phyloP scores from a whole-genome alignment of 2,888 invertebrate genomes.

The Tinea trinotella region DNA sequence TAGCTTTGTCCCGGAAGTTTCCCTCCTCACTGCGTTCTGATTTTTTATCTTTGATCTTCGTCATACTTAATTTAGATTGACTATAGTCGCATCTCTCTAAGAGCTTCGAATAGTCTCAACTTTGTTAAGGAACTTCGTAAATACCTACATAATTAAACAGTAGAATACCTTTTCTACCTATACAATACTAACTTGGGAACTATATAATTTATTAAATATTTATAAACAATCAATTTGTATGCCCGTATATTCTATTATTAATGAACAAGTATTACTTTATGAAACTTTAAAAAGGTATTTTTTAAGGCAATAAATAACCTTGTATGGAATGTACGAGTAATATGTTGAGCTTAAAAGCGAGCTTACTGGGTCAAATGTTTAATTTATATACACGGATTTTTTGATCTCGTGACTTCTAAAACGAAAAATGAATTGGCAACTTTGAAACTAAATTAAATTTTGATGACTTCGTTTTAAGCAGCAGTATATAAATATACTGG shows the following conservation, averaged over 20 bases:
- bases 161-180: too few species aligned
- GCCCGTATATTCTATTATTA: too few species aligned
- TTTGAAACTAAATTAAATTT: background rate
- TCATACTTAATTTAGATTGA: background rate
- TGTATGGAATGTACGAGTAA: too few species aligned
- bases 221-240: too few species aligned
- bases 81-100: background rate
- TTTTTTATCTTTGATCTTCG: conserved; percentile 9
- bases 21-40: background rate
- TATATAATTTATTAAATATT: too few species aligned
- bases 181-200: too few species aligned
- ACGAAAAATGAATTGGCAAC: background rate
- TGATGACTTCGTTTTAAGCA: background rate
- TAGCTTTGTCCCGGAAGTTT: conserved; percentile 31
- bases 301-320: too few species aligned
- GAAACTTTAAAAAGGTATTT: too few species aligned
- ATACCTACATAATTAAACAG: background rate
- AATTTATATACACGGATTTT: background rate
- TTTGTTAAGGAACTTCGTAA: background rate
- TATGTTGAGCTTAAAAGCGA: too few species aligned
- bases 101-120: background rate
- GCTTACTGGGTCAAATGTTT: background rate
- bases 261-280: too few species aligned
- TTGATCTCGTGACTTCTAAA: background rate
- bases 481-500: too few species aligned